Evolutionary conservation across 2,888 invertebrate genomes (phyloP), one percentile per base, ranked within the genome.

Genomic region (Brenthis ino): DNA sequence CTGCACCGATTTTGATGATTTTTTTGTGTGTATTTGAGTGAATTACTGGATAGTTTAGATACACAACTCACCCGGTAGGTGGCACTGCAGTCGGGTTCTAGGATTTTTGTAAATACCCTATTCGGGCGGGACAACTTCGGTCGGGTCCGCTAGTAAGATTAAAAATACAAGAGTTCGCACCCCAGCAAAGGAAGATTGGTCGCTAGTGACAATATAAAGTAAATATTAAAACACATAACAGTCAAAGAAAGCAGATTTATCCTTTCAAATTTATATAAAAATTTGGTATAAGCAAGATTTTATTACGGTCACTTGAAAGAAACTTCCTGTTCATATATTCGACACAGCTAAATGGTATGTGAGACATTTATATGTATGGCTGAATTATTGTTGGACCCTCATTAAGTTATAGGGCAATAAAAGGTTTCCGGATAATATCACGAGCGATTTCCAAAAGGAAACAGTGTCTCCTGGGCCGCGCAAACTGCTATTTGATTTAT

Each of bases 361-460:
- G 80, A 67, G 75, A 76, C 76, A 75, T 73, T 77, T 75, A 76
- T 80, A 79, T 80, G 81, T 79, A 77, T 77, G 77, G 78, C 80
- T 86, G 83, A 86, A 82, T 85, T 86, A 88, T 81, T 75, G 82
- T 75, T 74, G 79, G 81, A 80, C 82, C 85, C 71, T 85, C 80
- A 86, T 87, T 86, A 85, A 81, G 80, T 84, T 83, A 88, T 85
- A 82, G 81, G 77, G 80, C 82, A 78, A 86, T 88, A 88, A 87
- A 88, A 88, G 79, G 80, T 86, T 88, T 87, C 86, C 87, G 84
- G 81, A 79, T 82, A 84, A 87, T 88, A 85, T 86, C 83, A 80
- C 82, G 74, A 81, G 79, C 75, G 80, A 82, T 83, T 80, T 80
- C 77, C 74, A 77, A 78, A 76, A 79, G 82, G 80, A 76, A 79